Evolutionary conservation across 2,113 vertebrate genomes (phyloP).

Genomic region (Pteropus alecto): DNA sequence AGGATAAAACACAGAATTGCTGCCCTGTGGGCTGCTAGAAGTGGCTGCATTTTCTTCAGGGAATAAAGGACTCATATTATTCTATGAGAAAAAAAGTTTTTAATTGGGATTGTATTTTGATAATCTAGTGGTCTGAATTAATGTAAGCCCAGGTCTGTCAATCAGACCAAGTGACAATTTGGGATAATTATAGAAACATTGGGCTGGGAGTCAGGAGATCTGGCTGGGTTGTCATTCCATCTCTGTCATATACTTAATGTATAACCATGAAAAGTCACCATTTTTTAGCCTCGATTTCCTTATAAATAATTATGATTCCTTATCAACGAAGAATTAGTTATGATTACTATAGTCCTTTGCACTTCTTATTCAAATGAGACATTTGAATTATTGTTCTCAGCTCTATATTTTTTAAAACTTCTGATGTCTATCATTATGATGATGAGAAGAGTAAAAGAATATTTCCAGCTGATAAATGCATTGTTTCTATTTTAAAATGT

Average conservation of each 20-base stretch:
- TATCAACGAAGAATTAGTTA: slow-evolving; percentile 3
- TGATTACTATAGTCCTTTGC: neutral
- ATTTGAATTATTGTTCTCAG: neutral
- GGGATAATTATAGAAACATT: neutral
- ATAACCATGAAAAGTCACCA: neutral
- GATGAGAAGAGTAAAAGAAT: neutral
- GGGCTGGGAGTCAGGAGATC: neutral
- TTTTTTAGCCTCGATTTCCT: neutral
- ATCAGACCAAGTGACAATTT: neutral
- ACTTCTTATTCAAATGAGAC: neutral
- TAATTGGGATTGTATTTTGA: neutral
- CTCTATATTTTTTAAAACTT: neutral
- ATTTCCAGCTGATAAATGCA: neutral
- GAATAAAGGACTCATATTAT: neutral
- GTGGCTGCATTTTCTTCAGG: neutral
- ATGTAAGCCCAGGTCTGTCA: neutral
- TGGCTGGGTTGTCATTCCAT: neutral
- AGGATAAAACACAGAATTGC: neutral
- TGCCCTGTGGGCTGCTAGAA: neutral
- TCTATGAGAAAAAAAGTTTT: neutral
- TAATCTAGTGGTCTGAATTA: neutral
- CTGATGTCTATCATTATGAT: neutral
- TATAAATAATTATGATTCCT: neutral
- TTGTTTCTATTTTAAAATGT: slow-evolving; percentile 28
- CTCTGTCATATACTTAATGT: neutral